phyloP scores from a whole-genome alignment of 2,888 invertebrate species.

The Parelbella ahira region DNA sequence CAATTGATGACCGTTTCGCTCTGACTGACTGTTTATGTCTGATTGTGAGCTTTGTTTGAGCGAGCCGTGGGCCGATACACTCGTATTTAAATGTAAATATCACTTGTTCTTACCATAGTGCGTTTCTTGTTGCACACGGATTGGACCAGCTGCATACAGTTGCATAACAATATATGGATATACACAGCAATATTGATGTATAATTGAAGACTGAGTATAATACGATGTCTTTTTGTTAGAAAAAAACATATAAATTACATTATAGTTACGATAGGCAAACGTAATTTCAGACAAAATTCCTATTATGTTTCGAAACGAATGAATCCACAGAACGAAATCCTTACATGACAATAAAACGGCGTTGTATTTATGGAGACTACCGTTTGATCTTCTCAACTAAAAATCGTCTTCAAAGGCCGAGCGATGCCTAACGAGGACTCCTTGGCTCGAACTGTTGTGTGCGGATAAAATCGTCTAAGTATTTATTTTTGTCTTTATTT shows the following conservation, averaged over 20 bases:
- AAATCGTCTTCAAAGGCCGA: neutral
- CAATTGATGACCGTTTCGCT: slow-evolving; percentile 4
- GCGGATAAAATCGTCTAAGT: neutral
- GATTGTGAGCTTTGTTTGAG: neutral
- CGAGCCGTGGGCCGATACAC: neutral
- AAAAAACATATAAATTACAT: no score
- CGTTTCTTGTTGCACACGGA: no score
- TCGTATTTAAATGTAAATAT: neutral
- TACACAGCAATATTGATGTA: no score
- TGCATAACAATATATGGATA: no score
- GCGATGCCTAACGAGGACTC: neutral
- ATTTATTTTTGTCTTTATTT: slow-evolving; percentile 1
- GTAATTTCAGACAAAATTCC: no score
- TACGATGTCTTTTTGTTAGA: no score
- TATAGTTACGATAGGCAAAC: no score
- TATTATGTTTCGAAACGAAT: no score
- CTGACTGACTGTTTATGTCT: neutral
- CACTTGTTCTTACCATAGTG: neutral
- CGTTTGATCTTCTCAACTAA: neutral
- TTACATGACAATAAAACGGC: no score
- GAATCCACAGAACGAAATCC: no score
- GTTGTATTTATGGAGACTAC: neutral
- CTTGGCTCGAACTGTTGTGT: neutral
- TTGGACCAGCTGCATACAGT: no score
- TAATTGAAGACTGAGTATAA: no score